Evolutionary conservation across 1,140 invertebrate species (phyloP).

Genomic region (Eurosta solidaginis): DNA sequence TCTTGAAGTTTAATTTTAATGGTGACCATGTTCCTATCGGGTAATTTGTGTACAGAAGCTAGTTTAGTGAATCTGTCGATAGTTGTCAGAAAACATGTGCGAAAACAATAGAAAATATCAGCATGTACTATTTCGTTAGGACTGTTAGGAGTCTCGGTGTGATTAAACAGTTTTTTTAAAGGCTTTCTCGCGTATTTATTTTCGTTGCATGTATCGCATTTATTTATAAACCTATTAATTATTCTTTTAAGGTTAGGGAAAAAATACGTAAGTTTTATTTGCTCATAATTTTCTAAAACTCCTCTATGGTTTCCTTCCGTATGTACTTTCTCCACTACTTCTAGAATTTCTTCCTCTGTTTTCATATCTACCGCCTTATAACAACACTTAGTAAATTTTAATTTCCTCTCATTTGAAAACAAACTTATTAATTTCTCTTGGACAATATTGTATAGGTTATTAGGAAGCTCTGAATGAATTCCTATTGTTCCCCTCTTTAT

Average conservation of each 20-base stretch:
- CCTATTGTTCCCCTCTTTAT: background rate
- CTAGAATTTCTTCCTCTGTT: background rate
- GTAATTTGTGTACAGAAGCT: too few relatives aligned
- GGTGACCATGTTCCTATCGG: background rate
- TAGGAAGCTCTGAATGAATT: background rate
- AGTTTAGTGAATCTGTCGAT: too few relatives aligned
- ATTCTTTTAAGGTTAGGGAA: background rate
- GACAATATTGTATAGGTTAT: background rate
- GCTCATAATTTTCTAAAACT: background rate
- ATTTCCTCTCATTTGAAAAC: too few relatives aligned
- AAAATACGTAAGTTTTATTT: too few relatives aligned
- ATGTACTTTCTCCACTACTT: too few relatives aligned
- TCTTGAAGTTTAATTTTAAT: background rate
- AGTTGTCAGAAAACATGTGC: background rate
- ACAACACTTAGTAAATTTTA: too few relatives aligned
- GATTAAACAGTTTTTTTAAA: background rate
- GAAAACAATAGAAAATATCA: background rate
- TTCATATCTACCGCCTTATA: background rate
- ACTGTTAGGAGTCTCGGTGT: background rate
- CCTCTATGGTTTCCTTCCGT: too few relatives aligned
- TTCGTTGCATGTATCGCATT: too few relatives aligned
- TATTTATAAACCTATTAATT: conserved; percentile 14
- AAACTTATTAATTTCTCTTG: background rate
- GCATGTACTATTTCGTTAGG: conserved; percentile 31
- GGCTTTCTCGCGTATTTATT: too few relatives aligned